Base-by-base conservation (phyloP, 2,797 vertebrate species). In the Phrynocephalus forsythii region DNA sequence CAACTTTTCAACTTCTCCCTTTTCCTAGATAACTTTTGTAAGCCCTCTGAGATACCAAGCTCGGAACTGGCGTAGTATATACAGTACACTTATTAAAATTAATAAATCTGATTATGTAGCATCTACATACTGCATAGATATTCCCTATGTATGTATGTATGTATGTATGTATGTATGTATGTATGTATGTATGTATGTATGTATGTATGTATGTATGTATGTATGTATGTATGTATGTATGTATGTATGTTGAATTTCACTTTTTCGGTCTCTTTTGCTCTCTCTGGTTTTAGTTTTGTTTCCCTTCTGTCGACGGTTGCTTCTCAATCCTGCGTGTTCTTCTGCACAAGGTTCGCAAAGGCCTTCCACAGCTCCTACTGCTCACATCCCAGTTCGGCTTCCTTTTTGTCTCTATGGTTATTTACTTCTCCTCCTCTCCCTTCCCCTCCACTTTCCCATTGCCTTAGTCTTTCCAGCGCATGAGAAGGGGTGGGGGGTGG, bases 391-490 rank as follows among this genome's bases (percentile, higher is more conserved):
- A 52, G 78, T 50, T 26, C 52, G 52, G 56, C 83, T 85, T 77
- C 75, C 75, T 85, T 78, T 85, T 13, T 9, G 22, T 48, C 73
- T 77, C 63, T 78, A 85, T 77, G 63, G 75, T 68, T 44, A 38
- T 9, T 44, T 66, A 44, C 60, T 26, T 30, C 60, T 66, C 82
- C 82, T 56, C 50, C 80, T 24, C 56, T 56, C 33, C 28, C 16
- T 22, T 11, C 20, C 26, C 60, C 30, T 44, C 10, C 30, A 30
- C 22, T 38, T 85, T 26, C 15, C 26, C 28, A 30, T 26, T 22
- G 60, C 26, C 38, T 73, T 44, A 67, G 71, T 73, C 56, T 71
- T 87, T 87, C 86, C 68, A 56, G 38, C 18, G 28, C 38, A 44
- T 44, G 38, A 44, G 38, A 44, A 4, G 38, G 38, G 38, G 3